Evolutionary conservation across 2,113 vertebrate genomes (phyloP).

Genomic region (Piprites chloris): DNA sequence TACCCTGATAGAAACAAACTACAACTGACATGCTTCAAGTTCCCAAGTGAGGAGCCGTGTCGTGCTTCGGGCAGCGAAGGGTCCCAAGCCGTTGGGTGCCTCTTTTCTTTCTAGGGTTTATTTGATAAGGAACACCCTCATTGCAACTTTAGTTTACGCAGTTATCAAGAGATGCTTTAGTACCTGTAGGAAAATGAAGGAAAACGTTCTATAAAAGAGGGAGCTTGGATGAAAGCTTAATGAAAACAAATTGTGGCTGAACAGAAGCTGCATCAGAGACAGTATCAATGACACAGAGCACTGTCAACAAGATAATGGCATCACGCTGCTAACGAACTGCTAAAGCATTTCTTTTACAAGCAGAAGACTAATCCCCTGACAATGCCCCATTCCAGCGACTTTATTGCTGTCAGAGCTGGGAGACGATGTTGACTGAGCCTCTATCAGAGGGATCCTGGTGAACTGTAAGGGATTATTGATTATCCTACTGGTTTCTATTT

Average conservation of each 20-base stretch:
- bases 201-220: not conserved
- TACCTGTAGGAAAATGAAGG: not conserved
- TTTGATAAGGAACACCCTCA: not conserved
- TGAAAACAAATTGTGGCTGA: not conserved
- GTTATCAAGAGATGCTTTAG: not conserved
- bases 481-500: not conserved
- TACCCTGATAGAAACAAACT: slow-evolving; percentile 49
- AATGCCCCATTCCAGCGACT: slow-evolving; percentile 14
- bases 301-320: slow-evolving; percentile 35
- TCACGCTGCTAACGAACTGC: slow-evolving; percentile 7
- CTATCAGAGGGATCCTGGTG: not conserved
- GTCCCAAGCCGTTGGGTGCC: not conserved
- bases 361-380: slow-evolving; percentile 29
- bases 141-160: not conserved
- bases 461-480: not conserved
- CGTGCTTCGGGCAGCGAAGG: not conserved
- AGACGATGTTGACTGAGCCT: not conserved
- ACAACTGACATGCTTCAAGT: not conserved
- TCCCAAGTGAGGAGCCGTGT: not conserved
- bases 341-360: slow-evolving; percentile 44
- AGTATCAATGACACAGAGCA: slow-evolving; percentile 1
- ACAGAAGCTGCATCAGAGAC: slow-evolving; percentile 12
- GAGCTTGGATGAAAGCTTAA: not conserved
- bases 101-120: not conserved
- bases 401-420: not conserved